Evolutionary conservation across 2,797 vertebrate species (phyloP).

Genomic region (Pseudomugil tenellus): DNA sequence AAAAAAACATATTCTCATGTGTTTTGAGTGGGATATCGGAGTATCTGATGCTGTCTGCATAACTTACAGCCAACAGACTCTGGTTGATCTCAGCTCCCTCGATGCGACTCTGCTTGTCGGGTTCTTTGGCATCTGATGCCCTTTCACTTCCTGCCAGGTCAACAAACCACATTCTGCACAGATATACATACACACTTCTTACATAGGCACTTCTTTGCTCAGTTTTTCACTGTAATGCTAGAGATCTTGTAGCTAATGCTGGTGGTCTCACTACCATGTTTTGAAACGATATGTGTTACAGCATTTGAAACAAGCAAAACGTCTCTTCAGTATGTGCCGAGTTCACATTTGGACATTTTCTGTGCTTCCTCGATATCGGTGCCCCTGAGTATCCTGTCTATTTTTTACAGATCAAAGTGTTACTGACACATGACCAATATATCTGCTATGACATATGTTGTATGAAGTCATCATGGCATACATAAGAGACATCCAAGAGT

Average conservation of each 20-base stretch:
- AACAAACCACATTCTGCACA: slow-evolving; percentile 90
- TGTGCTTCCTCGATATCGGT: background rate
- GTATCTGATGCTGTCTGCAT: background rate
- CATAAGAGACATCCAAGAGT: background rate
- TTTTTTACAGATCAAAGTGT: background rate
- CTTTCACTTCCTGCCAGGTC: slow-evolving; percentile 95
- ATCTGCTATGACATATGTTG: too few species aligned
- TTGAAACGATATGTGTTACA: too few species aligned
- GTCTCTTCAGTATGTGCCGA: too few species aligned
- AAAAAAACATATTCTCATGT: background rate
- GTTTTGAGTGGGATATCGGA: background rate
- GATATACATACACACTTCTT: slow-evolving; percentile 41
- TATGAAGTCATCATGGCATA: too few species aligned
- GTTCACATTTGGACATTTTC: background rate
- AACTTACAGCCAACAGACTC: slow-evolving; percentile 91
- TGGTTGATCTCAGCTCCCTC: slow-evolving; percentile 96
- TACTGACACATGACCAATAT: too few species aligned
- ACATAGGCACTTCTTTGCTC: slow-evolving; percentile 3
- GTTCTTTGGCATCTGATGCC: slow-evolving; percentile 89
- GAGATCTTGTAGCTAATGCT: background rate
- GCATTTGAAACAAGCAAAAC: too few species aligned
- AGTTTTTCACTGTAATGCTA: slow-evolving; percentile 2
- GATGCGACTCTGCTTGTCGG: slow-evolving; percentile 89
- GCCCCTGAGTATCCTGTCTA: background rate
- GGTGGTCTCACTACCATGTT: background rate